Conservation (phyloP, 1,140 invertebrate species). For the Melipona quadrifasciata region DNA sequence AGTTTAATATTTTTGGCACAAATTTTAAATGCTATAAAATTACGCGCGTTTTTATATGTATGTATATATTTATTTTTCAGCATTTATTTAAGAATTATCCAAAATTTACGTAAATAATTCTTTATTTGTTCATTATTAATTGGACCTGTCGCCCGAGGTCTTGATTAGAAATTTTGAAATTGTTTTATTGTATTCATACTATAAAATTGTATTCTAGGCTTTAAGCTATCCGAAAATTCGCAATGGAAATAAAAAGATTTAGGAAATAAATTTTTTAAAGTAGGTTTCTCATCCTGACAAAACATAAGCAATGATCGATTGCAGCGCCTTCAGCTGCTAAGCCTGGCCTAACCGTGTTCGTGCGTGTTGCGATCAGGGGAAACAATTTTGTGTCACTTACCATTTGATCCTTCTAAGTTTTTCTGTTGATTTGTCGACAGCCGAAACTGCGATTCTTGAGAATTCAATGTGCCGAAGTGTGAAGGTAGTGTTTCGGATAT, state of each 20-base stretch:
- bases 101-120: too few relatives aligned
- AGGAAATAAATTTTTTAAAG: background rate
- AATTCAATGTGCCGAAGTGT: constrained; percentile 33
- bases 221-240: too few relatives aligned
- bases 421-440: background rate
- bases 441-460: constrained; percentile 6
- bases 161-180: too few relatives aligned
- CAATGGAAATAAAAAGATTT: background rate
- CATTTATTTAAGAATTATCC: too few relatives aligned
- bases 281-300: constrained; percentile 23
- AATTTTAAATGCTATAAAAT: background rate
- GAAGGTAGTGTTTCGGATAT: constrained; percentile 33
- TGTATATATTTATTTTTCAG: background rate
- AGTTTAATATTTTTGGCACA: background rate
- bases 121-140: too few relatives aligned
- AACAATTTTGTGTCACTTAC: constrained; percentile 54
- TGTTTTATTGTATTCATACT: too few relatives aligned
- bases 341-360: constrained; percentile 65
- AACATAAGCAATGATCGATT: constrained; percentile 30
- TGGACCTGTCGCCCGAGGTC: too few relatives aligned
- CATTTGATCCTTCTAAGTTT: constrained; percentile 33
- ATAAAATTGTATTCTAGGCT: too few relatives aligned
- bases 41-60: background rate
- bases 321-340: constrained; percentile 52
- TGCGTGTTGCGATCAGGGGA: constrained; percentile 42